phyloP scores from a whole-genome alignment of 2,888 invertebrate genomes.

The Agrotis ipsilon region DNA sequence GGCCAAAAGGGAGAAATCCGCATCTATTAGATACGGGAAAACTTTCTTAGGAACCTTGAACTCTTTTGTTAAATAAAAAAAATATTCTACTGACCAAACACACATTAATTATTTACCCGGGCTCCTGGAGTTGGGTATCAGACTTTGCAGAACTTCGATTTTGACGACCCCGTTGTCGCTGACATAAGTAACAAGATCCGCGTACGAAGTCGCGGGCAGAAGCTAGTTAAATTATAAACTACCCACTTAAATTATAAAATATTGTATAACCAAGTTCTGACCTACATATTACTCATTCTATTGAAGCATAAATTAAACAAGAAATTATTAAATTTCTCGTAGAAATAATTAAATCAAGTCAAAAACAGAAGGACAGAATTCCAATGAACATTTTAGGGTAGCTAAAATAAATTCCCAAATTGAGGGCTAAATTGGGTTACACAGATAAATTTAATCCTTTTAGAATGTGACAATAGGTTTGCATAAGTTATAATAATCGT shows the following conservation, averaged over 20 bases:
- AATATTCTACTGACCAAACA: too few relatives aligned
- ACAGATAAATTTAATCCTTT: conserved; percentile 49
- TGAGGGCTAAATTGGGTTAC: conserved; percentile 48
- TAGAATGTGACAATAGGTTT: conserved; percentile 27
- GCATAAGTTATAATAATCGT: conserved; percentile 19
- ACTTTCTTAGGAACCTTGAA: too few relatives aligned
- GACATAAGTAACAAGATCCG: too few relatives aligned
- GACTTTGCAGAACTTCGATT: too few relatives aligned
- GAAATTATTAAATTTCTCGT: neutral
- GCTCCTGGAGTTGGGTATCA: too few relatives aligned
- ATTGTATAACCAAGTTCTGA: neutral
- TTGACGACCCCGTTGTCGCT: too few relatives aligned
- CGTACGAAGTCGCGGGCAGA: too few relatives aligned
- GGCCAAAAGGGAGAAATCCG: too few relatives aligned
- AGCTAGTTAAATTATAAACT: too few relatives aligned
- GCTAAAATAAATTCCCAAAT: conserved; percentile 47
- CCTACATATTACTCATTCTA: neutral
- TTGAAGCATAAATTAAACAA: neutral
- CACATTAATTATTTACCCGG: too few relatives aligned
- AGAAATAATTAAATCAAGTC: conserved; percentile 41
- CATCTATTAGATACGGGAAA: too few relatives aligned
- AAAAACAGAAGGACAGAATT: conserved; percentile 26
- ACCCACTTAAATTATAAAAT: neutral
- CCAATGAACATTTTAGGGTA: conserved; percentile 26
- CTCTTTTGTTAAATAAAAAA: too few relatives aligned